Conservation (phyloP, 2,797 vertebrate genomes). For the Oophaga sylvatica region DNA sequence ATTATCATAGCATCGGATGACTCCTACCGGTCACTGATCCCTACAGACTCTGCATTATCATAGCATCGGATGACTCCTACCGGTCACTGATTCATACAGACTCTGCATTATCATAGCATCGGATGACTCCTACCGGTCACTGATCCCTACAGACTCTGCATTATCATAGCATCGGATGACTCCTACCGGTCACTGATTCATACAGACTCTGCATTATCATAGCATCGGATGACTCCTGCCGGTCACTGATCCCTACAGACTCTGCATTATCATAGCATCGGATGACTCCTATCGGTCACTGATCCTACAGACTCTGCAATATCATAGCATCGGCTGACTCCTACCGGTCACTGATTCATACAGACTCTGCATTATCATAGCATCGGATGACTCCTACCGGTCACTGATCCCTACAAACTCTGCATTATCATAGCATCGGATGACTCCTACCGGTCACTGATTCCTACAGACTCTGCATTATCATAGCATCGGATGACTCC, state of each 20-base stretch:
- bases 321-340: no score
- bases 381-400: neutral
- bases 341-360: neutral
- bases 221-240: neutral
- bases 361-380: neutral
- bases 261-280: neutral
- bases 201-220: neutral
- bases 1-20: neutral
- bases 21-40: neutral
- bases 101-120: neutral
- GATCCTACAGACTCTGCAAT: no score
- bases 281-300: no score
- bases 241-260: neutral
- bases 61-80: neutral
- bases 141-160: neutral
- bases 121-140: no score
- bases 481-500: neutral
- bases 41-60: neutral
- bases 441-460: neutral
- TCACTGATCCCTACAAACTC: neutral
- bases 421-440: neutral
- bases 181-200: neutral
- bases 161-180: neutral
- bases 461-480: neutral
- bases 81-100: neutral